Evolutionary conservation across 2,797 vertebrate genomes (phyloP).

Genomic region (Pipistrellus pygmaeus): DNA sequence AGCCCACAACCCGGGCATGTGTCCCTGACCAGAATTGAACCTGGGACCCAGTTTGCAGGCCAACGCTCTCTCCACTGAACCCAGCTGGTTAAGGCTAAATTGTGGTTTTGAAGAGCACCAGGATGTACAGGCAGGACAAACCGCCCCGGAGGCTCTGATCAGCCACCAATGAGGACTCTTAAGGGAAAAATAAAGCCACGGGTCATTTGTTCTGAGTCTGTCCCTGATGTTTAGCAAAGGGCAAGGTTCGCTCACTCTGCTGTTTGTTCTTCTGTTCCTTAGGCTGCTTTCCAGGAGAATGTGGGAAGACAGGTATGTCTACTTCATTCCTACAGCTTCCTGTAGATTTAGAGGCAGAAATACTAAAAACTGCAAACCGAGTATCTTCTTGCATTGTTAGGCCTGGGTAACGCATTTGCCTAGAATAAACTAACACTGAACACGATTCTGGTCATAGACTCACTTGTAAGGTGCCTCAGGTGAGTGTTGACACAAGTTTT

Average conservation of each 20-base stretch:
- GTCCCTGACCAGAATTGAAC: too few species aligned
- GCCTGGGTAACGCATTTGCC: background rate
- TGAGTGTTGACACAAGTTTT: background rate
- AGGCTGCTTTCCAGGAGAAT: constrained; percentile 99
- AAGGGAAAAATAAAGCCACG: constrained; percentile 86
- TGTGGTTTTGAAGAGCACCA: constrained; percentile 77
- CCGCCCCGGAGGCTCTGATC: constrained; percentile 70
- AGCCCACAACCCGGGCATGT: too few species aligned
- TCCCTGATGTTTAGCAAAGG: constrained; percentile 85
- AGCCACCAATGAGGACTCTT: constrained; percentile 83
- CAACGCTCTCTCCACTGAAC: too few species aligned
- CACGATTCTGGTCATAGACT: background rate
- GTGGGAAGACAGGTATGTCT: constrained; percentile 97
- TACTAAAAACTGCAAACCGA: background rate
- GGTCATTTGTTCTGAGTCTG: constrained; percentile 87
- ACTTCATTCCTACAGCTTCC: constrained; percentile 83
- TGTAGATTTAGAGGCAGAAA: constrained; percentile 58
- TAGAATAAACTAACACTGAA: background rate
- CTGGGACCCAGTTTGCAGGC: too few species aligned
- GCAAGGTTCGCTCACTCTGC: constrained; percentile 85
- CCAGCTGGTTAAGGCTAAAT: too few species aligned
- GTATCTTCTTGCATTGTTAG: background rate
- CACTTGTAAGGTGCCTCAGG: fast-evolving
- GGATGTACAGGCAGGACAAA: constrained; percentile 62
- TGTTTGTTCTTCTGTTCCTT: constrained; percentile 88